phyloP scores from a whole-genome alignment of 2,888 invertebrate genomes.

The Harpagoxenus sublaevis region DNA sequence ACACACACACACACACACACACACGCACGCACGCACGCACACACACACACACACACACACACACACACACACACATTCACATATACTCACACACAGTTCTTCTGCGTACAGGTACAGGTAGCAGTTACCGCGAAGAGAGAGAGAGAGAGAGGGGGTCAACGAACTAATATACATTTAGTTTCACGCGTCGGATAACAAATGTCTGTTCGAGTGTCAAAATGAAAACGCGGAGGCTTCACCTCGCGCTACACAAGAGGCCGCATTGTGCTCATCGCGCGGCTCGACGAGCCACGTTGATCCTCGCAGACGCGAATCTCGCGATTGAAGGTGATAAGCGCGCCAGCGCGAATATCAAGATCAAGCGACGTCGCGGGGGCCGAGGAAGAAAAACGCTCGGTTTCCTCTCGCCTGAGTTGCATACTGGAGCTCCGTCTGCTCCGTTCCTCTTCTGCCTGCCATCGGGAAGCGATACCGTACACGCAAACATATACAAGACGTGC shows the following conservation, averaged over 20 bases:
- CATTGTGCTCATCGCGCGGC: constrained; percentile 64
- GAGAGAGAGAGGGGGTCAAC: constrained; percentile 55
- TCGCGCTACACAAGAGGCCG: constrained; percentile 60
- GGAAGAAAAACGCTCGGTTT: background rate
- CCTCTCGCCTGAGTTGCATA: background rate
- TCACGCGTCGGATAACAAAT: constrained; percentile 62
- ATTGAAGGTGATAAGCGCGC: constrained; percentile 14
- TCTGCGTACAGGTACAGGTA: constrained; percentile 36
- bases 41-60: background rate
- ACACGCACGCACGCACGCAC: background rate
- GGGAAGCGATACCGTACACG: constrained; percentile 5
- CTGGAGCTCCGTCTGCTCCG: background rate
- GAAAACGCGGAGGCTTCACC: background rate
- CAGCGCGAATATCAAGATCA: background rate
- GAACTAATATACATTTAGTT: constrained; percentile 65
- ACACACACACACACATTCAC: background rate
- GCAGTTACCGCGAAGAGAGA: constrained; percentile 8
- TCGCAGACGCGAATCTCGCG: constrained; percentile 25
- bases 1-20: background rate
- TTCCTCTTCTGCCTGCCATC: constrained; percentile 19
- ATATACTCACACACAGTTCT: background rate
- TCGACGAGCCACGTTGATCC: constrained; percentile 55
- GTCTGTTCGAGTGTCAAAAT: constrained; percentile 7
- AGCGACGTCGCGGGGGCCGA: background rate
- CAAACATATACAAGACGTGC: background rate